These are phyloP conservation scores for Hemicrepidius hirtus DNA, from an alignment of 2,888 invertebrate genomes.

Conservation along the genomic window DNA sequence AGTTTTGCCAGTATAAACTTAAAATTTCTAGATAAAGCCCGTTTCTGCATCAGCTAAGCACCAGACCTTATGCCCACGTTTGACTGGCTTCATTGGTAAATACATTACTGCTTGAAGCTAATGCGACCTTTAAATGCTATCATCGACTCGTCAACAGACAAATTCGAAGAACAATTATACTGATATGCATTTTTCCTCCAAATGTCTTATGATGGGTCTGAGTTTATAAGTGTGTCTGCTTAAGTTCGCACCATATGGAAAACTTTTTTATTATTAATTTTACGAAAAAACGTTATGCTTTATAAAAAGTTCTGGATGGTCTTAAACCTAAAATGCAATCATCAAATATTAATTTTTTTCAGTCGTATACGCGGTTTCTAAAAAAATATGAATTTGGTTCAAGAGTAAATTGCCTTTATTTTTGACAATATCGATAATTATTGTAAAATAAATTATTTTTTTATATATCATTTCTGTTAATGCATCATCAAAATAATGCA, in stretches of 20 bases:
- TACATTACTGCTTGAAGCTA: no score
- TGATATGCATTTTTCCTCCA: no score
- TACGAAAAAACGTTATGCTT: background rate
- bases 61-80: background rate
- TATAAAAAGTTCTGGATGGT: background rate
- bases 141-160: no score
- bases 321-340: background rate
- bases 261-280: background rate
- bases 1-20: background rate
- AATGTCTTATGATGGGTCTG: no score
- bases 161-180: no score
- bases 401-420: no score
- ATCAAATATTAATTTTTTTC: background rate
- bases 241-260: background rate
- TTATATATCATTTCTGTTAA: no score
- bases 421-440: no score
- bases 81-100: background rate
- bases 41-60: slow-evolving; percentile 1
- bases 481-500: no score
- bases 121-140: no score
- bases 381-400: slow-evolving; percentile 1
- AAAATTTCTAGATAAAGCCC: background rate
- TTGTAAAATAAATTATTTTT: no score
- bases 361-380: background rate
- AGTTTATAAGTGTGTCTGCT: no score